Evolutionary conservation across 30 jellyfish, hydroid and myxozoan genomes (phyloP), one percentile per base, ranked within the genome.

Genomic region (Clytia hemisphaerica): DNA sequence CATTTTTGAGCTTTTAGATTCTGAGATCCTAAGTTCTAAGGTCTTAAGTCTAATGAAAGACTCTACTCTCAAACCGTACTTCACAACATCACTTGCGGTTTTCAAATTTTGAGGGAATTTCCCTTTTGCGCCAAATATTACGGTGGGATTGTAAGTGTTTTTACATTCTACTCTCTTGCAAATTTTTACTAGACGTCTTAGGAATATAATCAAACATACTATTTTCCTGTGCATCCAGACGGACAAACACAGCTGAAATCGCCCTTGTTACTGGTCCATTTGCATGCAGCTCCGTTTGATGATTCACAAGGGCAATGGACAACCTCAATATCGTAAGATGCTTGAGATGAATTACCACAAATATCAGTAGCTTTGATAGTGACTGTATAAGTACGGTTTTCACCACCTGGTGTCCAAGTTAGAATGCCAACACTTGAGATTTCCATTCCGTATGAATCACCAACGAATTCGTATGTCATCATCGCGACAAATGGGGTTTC

Each of bases 211-310:
- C n/a, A n/a, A n/a, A 45, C 89, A 62, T 53, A 76, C 89, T 18
- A n/a, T 61, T 62, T 54, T 1, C 89, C 89, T 0, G 80, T 63
- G 77, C 89, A 76, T 24, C 89, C 89, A 33, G 47, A 74, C 0
- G 72, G 72, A 33, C 89, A 76, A n/a, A 5, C 22, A 46, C 89
- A 76, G 0, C 7, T 60, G 18, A 76, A 67, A n/a, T 21, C 32
- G 5, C 51, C 80, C 4, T 22, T 49, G 59, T 18, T 31, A 10
- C 75, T 65, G 49, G 15, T 45, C 29, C 3, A 50, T 55, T 34
- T 45, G 22, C 9, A 5, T 21, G 45, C 89, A 76, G 3, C 35
- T 63, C 31, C 37, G 58, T 37, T 69, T 42, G 21, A 51, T 64
- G 9, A n/a, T n/a, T 45, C 40, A 47, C 93, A 79, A 0, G 77